Conservation (phyloP, 2,113 vertebrate genomes). For the Xenus cinereus region DNA sequence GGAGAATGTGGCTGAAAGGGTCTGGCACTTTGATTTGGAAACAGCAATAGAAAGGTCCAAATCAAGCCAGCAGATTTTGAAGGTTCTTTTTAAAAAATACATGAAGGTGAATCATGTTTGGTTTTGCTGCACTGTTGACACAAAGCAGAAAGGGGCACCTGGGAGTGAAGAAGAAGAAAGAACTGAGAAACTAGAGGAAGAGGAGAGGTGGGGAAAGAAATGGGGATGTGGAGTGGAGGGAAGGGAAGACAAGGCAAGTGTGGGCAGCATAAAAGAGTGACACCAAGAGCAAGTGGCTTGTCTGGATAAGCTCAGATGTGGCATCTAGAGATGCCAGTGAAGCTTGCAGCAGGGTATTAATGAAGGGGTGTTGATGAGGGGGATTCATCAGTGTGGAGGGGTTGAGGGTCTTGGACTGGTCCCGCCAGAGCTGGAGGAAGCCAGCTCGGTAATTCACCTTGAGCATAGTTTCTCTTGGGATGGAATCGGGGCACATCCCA, state of each 20-base stretch:
- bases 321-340: not conserved
- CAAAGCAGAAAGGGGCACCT: not conserved
- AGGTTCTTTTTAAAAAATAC: not conserved
- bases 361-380: not conserved
- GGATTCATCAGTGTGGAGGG: not conserved
- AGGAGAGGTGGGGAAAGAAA: not conserved
- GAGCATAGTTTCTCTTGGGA: not conserved
- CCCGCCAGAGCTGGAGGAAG: not conserved
- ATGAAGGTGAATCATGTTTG: not conserved
- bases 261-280: not conserved
- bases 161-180: not conserved
- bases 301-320: not conserved
- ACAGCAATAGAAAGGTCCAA: not conserved
- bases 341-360: not conserved
- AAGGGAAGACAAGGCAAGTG: not conserved
- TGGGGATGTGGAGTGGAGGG: not conserved
- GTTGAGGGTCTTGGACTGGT: not conserved
- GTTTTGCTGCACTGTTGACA: not conserved
- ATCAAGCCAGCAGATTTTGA: not conserved
- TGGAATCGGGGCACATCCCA: not conserved
- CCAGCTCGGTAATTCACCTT: not conserved
- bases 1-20: not conserved
- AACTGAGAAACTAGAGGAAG: not conserved
- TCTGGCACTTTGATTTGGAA: not conserved
- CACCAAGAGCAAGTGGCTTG: not conserved